A percentile compares a stretch with the other conserved stretches of the same genome.
These are phyloP conservation scores for Cephalotes varians DNA, from an alignment of 2,888 invertebrate species.

Conservation along the genomic window DNA sequence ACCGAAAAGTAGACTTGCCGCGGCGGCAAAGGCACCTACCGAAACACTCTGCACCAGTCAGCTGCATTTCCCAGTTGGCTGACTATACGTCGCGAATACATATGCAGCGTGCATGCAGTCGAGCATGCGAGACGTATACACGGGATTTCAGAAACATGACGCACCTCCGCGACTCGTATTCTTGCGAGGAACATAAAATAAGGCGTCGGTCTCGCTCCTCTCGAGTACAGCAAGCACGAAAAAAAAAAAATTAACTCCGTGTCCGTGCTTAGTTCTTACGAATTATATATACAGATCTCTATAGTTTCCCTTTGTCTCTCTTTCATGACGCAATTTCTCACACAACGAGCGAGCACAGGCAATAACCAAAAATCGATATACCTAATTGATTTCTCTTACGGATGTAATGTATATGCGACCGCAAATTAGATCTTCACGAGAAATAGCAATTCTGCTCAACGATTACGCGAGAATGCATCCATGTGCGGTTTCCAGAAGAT, in stretches of 20 bases:
- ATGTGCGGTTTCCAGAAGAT: constrained; percentile 40
- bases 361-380: constrained; percentile 3
- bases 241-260: neutral
- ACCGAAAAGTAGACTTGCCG: constrained; percentile 24
- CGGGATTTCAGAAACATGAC: constrained; percentile 27
- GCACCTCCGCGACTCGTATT: constrained; percentile 2
- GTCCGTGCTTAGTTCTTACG: neutral
- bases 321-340: neutral
- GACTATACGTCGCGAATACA: constrained; percentile 54
- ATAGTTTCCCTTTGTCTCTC: neutral
- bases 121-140: neutral
- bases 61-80: constrained; percentile 71
- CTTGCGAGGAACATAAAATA: constrained; percentile 3
- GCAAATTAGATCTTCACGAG: constrained; percentile 31
- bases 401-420: constrained; percentile 19
- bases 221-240: neutral
- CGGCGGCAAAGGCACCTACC: constrained; percentile 54
- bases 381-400: constrained; percentile 11
- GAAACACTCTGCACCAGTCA: constrained; percentile 65
- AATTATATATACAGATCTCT: neutral
- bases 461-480: constrained; percentile 45
- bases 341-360: neutral
- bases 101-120: constrained; percentile 43
- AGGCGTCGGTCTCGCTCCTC: neutral
- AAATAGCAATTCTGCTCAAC: constrained; percentile 1